A percentile compares a stretch with the other conserved stretches of the same genome.
These are phyloP conservation scores for Camelus dromedarius DNA, from an alignment of 2,113 vertebrate genomes.

Conservation along the genomic window DNA sequence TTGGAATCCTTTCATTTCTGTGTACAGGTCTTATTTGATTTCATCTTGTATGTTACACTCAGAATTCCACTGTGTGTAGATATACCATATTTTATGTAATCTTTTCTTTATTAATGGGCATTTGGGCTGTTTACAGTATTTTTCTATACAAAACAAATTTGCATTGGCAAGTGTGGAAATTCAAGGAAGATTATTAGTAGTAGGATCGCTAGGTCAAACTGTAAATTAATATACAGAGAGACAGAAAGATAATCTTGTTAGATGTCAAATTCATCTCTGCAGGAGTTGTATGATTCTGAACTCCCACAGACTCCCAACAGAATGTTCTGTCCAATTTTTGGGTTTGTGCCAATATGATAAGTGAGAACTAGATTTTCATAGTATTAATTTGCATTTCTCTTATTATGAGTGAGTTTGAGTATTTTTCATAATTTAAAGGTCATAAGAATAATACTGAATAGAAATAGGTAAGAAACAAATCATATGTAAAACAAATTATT, in stretches of 20 bases:
- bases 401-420: not conserved
- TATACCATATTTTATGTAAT: not conserved
- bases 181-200: not conserved
- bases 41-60: not conserved
- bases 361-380: not conserved
- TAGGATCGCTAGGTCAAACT: not conserved
- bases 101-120: not conserved
- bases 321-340: not conserved
- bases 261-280: not conserved
- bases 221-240: not conserved
- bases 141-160: slow-evolving; percentile 6
- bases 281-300: not conserved
- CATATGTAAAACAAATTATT: not conserved
- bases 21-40: not conserved
- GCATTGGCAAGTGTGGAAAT: not conserved
- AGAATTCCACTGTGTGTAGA: not conserved
- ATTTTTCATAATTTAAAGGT: not conserved
- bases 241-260: not conserved
- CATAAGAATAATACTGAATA: not conserved
- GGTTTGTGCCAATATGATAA: not conserved
- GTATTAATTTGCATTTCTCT: not conserved
- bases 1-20: not conserved
- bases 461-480: not conserved
- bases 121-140: not conserved
- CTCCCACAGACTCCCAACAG: not conserved